Evolutionary conservation across 1,140 invertebrate genomes (phyloP).

Genomic region (Bursaphelenchus mucronatus): DNA sequence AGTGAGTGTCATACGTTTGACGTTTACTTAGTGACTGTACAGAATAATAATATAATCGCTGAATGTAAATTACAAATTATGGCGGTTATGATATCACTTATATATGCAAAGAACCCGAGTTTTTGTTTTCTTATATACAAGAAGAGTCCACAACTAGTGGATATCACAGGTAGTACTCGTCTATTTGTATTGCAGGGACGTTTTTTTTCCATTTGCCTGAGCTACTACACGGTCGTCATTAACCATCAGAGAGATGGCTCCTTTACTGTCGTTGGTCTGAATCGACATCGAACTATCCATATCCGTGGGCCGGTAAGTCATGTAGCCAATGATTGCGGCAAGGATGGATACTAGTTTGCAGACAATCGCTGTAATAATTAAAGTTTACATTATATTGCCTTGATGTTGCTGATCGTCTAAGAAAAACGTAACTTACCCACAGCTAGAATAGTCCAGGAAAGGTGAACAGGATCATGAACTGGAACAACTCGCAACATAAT

Average conservation of each 20-base stretch:
- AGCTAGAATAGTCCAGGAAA: constrained; percentile 57
- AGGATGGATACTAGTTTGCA: constrained; percentile 59
- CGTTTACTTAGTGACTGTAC: too few species aligned
- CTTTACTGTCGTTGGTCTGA: constrained; percentile 48
- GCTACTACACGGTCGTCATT: constrained; percentile 40
- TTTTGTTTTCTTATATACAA: too few species aligned
- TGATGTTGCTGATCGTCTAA: constrained; percentile 5
- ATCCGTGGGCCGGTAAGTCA: constrained; percentile 56
- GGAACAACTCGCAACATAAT: constrained; percentile 60
- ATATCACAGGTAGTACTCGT: too few species aligned
- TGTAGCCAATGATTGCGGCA: constrained; percentile 59
- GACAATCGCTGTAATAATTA: constrained; percentile 52
- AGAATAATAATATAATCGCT: too few species aligned
- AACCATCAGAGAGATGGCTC: constrained; percentile 51
- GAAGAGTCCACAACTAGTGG: too few species aligned
- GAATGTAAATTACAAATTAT: too few species aligned
- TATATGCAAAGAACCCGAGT: too few species aligned
- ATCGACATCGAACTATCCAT: constrained; percentile 48
- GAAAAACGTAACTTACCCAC: constrained; percentile 40
- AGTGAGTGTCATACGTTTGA: too few species aligned
- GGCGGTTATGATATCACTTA: too few species aligned
- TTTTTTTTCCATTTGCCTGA: too few species aligned
- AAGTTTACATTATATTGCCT: constrained; percentile 16
- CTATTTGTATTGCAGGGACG: too few species aligned
- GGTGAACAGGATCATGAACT: too few species aligned